These are phyloP conservation scores for Corythoichthys intestinalis DNA, from an alignment of 2,113 vertebrate species.

Conservation along the genomic window DNA sequence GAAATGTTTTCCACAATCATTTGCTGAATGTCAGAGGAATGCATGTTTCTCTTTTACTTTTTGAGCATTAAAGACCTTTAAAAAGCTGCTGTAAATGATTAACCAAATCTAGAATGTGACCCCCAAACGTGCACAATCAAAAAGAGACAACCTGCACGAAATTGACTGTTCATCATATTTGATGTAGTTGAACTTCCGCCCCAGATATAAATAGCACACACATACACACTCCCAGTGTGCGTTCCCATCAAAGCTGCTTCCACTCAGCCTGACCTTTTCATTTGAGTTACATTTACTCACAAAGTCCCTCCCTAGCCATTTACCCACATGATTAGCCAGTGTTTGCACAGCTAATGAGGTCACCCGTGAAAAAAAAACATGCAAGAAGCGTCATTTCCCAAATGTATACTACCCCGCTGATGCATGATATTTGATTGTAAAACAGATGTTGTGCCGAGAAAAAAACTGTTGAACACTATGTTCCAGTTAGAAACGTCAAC, in stretches of 20 bases:
- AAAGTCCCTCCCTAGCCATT: slow-evolving; percentile 18
- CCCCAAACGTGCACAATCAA: too few species aligned
- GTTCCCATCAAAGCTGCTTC: slow-evolving; percentile 59
- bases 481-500: background rate
- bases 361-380: background rate
- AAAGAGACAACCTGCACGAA: background rate
- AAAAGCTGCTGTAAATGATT: too few species aligned
- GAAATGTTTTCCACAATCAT: too few species aligned
- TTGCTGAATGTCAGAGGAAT: too few species aligned
- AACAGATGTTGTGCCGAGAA: background rate
- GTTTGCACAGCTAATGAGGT: background rate
- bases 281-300: slow-evolving; percentile 33
- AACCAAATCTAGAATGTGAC: too few species aligned
- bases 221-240: slow-evolving; percentile 27
- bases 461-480: background rate
- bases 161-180: slow-evolving; percentile 36
- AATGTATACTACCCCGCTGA: background rate
- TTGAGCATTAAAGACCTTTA: too few species aligned
- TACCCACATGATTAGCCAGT: slow-evolving; percentile 8
- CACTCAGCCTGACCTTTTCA: slow-evolving; percentile 56
- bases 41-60: too few species aligned
- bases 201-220: slow-evolving; percentile 56
- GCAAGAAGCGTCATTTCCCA: background rate
- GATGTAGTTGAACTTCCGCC: slow-evolving; percentile 39
- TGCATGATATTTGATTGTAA: background rate